These are phyloP conservation scores for Phodopus roborovskii DNA, from an alignment of 2,113 vertebrate species.

Conservation along the genomic window DNA sequence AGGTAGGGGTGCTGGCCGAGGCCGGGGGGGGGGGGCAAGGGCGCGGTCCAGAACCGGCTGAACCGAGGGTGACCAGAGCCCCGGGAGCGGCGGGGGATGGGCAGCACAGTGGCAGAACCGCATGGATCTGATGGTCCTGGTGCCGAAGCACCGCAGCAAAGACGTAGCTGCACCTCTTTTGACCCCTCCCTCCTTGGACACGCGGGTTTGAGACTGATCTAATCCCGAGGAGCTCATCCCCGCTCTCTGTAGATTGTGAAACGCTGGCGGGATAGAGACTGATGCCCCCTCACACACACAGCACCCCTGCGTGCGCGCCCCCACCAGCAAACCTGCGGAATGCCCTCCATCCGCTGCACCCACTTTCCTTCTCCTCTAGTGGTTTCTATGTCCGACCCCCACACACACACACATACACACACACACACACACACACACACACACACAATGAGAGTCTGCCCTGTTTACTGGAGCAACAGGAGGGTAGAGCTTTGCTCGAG, in stretches of 20 bases:
- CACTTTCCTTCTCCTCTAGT: neutral
- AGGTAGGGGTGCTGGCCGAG: slow-evolving; percentile 63
- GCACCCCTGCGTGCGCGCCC: no score
- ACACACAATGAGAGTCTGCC: neutral
- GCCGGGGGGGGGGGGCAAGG: slow-evolving; percentile 62
- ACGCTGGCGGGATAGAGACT: neutral
- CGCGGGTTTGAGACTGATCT: neutral
- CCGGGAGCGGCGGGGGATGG: slow-evolving; percentile 63
- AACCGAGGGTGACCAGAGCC: slow-evolving; percentile 60
- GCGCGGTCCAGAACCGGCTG: slow-evolving; percentile 50
- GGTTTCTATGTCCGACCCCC: neutral
- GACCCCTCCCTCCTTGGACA: slow-evolving; percentile 21
- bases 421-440: no score
- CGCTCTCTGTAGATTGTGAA: neutral
- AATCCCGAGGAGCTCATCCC: neutral
- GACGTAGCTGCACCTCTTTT: neutral
- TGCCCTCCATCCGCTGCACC: neutral
- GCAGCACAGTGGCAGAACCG: slow-evolving; percentile 51
- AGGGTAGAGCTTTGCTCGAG: neutral
- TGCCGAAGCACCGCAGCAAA: neutral
- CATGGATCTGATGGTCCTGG: neutral
- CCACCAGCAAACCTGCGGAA: neutral
- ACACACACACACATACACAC: no score
- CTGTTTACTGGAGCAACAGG: slow-evolving; percentile 62
- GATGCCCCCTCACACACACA: neutral